Evolutionary conservation across 2,888 invertebrate species (phyloP).

Genomic region (Brachynemurus nebulosus): DNA sequence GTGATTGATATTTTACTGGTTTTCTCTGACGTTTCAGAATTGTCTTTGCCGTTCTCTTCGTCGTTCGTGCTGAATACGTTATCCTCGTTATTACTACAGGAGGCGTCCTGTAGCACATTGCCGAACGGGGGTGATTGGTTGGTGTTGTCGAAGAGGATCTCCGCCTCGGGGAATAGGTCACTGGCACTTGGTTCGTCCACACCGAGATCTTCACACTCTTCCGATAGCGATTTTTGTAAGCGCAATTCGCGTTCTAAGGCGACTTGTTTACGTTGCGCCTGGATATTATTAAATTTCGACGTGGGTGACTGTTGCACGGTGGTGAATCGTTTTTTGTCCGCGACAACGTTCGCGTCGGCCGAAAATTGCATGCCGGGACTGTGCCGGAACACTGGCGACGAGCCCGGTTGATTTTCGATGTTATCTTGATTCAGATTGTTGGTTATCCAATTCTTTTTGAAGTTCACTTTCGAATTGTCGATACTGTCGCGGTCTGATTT

Average conservation of each 20-base stretch:
- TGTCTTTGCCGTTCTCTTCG: neutral
- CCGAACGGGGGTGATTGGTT: conserved; percentile 56
- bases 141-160: conserved; percentile 48
- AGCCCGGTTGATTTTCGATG: neutral
- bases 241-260: conserved; percentile 40
- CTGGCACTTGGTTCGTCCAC: conserved; percentile 70
- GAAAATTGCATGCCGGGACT: conserved; percentile 8
- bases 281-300: neutral
- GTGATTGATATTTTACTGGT: neutral
- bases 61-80: neutral
- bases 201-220: conserved; percentile 65
- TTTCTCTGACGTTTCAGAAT: neutral
- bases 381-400: neutral
- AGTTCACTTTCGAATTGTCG: neutral
- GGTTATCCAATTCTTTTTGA: neutral
- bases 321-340: neutral
- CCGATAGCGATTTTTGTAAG: conserved; percentile 56
- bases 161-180: conserved; percentile 65
- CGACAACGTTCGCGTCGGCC: neutral
- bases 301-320: neutral
- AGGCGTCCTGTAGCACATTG: conserved; percentile 36
- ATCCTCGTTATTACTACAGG: neutral
- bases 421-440: neutral
- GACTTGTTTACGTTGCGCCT: conserved; percentile 33
- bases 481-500: conserved; percentile 2